Evolutionary conservation across 2,888 invertebrate genomes (phyloP), one percentile per base, ranked within the genome.

Genomic region (Drosophila kambysellisi): DNA sequence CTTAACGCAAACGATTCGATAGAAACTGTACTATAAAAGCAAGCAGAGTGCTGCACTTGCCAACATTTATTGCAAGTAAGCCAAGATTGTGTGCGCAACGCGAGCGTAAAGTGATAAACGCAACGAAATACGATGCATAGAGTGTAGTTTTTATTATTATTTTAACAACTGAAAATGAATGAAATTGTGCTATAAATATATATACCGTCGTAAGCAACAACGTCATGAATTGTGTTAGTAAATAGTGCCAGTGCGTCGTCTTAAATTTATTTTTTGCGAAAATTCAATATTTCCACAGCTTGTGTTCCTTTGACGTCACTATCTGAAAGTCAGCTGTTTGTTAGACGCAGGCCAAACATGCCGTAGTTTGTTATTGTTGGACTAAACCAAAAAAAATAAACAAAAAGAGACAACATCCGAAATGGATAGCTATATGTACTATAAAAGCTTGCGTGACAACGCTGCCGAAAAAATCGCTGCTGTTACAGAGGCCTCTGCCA

Each of bases 351-450:
- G 64, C 60, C 52, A 64, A 56, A 41, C 33, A 81, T 77, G 79
- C 69, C 57, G 50, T 50, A 56, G 39, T 46, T 67, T 20, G 5
- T 57, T 43, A 20, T 52, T 59, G 50, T 59, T 75, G 63, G 30
- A 33, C 37, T 39, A 15, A n/a, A 64, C 12, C 29, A 58, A 12
- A 25, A 25, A 12, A 12, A 20, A 15, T 46, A 1, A 15, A 35
- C 17, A 9, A 33, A 37, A 35, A 20, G 5, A 12, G 8, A 4
- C 35, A 30, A 7, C 37, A 59, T 3, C 39, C 63, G 67, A 6
- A 46, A 91, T 91, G 91, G 92, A 91, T 65, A 91, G 92, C 50
- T 79, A 85, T 51, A 91, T 92, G 91, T 87, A 83, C 67, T 91
- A 91, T 30, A 79, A 67, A 61, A 78, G 79, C 33, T 61, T 83